Evolutionary conservation across 2,797 vertebrate genomes (phyloP).

Genomic region (Chaunax sp.): DNA sequence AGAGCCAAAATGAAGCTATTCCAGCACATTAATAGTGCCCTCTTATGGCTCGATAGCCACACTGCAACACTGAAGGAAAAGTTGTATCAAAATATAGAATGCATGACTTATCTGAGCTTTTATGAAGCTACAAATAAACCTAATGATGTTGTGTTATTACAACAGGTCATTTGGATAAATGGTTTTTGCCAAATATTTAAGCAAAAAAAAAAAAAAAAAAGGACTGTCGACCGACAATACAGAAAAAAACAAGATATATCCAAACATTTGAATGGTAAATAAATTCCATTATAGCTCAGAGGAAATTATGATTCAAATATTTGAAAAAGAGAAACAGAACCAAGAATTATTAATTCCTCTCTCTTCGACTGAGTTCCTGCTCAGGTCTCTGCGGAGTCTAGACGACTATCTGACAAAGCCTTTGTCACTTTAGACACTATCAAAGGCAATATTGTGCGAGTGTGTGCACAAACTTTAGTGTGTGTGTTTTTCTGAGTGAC

Average conservation of each 20-base stretch:
- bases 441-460: conserved; percentile 42
- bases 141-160: background rate
- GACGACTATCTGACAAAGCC: background rate
- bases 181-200: background rate
- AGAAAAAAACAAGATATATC: background rate
- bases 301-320: conserved; percentile 1
- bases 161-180: background rate
- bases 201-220: background rate
- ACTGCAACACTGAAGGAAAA: conserved; percentile 17
- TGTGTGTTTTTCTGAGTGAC: conserved; percentile 76
- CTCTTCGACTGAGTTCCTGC: background rate
- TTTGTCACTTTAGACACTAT: conserved; percentile 27
- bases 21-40: conserved; percentile 44
- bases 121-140: background rate
- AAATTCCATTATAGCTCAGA: background rate
- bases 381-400: conserved; percentile 1
- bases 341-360: background rate
- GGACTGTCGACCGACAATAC: background rate
- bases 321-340: background rate
- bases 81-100: background rate
- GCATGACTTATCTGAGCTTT: background rate
- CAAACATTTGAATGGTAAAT: background rate
- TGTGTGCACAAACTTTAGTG: conserved; percentile 60
- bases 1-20: background rate
- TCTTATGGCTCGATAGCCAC: conserved; percentile 37